phyloP scores from a whole-genome alignment of 37 sponge, comb jelly and placozoan species.

The Crambe crambe region DNA sequence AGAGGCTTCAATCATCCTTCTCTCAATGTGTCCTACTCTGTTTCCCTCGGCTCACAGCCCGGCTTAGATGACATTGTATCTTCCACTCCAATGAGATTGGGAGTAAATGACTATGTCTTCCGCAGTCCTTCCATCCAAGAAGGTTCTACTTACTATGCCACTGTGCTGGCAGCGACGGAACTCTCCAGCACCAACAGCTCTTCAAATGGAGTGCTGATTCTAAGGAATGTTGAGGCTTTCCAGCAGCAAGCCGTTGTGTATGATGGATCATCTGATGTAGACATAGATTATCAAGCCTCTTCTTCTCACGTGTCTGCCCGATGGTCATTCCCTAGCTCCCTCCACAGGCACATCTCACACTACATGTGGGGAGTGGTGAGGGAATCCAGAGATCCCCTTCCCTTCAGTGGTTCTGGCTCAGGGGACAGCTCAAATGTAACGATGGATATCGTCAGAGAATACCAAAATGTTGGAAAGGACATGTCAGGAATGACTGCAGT shows the following conservation, averaged over 20 bases:
- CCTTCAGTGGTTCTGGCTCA: background rate
- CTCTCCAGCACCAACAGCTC: slow-evolving; percentile 9
- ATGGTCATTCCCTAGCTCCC: slow-evolving; percentile 53
- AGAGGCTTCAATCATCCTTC: slow-evolving; percentile 21
- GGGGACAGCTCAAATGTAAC: background rate
- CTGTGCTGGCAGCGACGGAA: slow-evolving; percentile 36
- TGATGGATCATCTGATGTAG: slow-evolving; percentile 24
- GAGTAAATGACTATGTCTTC: slow-evolving; percentile 22
- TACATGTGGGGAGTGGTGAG: slow-evolving; percentile 55
- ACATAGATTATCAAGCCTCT: slow-evolving; percentile 59
- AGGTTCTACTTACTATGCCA: slow-evolving; percentile 45
- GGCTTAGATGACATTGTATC: slow-evolving; percentile 34
- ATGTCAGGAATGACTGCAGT: background rate
- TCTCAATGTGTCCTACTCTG: slow-evolving; percentile 19
- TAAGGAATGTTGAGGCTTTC: background rate
- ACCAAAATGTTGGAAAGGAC: slow-evolving; percentile 23
- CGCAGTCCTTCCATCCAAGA: slow-evolving; percentile 9
- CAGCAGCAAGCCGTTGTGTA: slow-evolving; percentile 20
- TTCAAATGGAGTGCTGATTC: slow-evolving; percentile 65
- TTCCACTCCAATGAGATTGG: slow-evolving; percentile 10
- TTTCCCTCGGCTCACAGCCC: slow-evolving; percentile 47
- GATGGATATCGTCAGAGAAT: background rate
- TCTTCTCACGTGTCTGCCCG: slow-evolving; percentile 19
- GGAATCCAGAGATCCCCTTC: background rate
- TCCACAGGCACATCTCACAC: slow-evolving; percentile 47